Conservation (phyloP, 2,797 vertebrate genomes). For the Antrozous pallidus region DNA sequence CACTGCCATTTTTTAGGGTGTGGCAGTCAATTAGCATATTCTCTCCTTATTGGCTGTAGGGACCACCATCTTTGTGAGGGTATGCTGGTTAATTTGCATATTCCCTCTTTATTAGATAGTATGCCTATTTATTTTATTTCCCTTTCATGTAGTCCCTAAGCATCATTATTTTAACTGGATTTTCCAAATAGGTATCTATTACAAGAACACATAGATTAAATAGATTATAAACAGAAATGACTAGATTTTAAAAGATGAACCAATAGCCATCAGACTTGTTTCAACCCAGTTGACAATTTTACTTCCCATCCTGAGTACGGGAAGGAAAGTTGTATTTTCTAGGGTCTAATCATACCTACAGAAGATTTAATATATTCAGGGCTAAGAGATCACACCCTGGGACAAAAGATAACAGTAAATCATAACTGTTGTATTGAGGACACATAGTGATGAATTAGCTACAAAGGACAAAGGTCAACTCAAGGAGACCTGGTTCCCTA, state of each 20-base stretch:
- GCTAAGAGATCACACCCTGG: not conserved
- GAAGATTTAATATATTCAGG: not conserved
- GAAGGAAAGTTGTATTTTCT: constrained; percentile 22
- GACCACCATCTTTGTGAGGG: no score
- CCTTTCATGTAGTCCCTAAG: not conserved
- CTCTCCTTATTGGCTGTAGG: no score
- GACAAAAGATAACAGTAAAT: constrained; percentile 25
- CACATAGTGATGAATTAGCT: not conserved
- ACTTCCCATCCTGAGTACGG: not conserved
- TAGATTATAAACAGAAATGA: constrained; percentile 13
- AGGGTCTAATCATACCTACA: constrained; percentile 5
- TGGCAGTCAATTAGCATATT: no score
- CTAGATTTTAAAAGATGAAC: constrained; percentile 23
- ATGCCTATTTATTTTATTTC: not conserved
- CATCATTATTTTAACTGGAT: not conserved
- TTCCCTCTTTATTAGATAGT: no score
- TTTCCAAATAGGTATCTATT: constrained; percentile 28
- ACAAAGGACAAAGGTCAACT: not conserved
- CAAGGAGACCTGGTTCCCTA: not conserved
- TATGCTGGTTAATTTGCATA: no score
- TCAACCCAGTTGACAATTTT: not conserved
- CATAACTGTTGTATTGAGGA: not conserved
- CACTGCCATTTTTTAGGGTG: no score
- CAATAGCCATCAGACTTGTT: not conserved
- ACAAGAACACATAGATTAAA: not conserved